Evolutionary conservation across 2,113 vertebrate genomes (phyloP).

Genomic region (Eclectus roratus): DNA sequence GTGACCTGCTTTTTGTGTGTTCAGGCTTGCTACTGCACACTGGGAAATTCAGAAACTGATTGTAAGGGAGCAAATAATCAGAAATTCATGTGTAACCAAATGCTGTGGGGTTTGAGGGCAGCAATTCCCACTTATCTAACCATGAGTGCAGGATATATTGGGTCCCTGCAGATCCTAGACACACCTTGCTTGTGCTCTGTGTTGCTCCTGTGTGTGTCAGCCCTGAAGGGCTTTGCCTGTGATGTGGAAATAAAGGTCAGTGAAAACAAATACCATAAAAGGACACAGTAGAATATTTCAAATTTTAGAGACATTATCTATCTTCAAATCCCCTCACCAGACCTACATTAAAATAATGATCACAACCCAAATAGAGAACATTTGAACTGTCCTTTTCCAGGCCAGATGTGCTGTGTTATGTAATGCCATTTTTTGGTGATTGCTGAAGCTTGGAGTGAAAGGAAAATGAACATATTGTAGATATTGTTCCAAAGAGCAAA

Average conservation of each 20-base stretch:
- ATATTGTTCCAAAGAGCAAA: constrained; percentile 25
- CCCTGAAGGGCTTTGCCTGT: background rate
- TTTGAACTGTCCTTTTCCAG: constrained; percentile 42
- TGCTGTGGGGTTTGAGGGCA: background rate
- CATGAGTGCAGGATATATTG: background rate
- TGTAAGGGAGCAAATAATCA: background rate
- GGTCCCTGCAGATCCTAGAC: background rate
- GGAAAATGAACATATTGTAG: constrained; percentile 5
- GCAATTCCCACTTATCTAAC: background rate
- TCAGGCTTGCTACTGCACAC: background rate
- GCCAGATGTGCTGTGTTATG: constrained; percentile 35
- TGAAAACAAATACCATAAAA: constrained; percentile 16
- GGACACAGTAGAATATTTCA: background rate
- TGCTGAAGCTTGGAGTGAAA: constrained; percentile 30
- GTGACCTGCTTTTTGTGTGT: background rate
- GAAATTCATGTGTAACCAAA: background rate
- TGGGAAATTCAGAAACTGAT: background rate
- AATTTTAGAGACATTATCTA: background rate
- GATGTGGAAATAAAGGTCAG: background rate
- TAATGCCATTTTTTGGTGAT: constrained; percentile 48
- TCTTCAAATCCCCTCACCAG: constrained; percentile 2
- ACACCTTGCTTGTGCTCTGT: background rate
- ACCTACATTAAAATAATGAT: constrained; percentile 44
- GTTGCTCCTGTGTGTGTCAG: background rate
- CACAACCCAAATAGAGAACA: background rate